These are phyloP conservation scores for Psittacula derbiana DNA, from an alignment of 2,797 vertebrate species.

Conservation along the genomic window DNA sequence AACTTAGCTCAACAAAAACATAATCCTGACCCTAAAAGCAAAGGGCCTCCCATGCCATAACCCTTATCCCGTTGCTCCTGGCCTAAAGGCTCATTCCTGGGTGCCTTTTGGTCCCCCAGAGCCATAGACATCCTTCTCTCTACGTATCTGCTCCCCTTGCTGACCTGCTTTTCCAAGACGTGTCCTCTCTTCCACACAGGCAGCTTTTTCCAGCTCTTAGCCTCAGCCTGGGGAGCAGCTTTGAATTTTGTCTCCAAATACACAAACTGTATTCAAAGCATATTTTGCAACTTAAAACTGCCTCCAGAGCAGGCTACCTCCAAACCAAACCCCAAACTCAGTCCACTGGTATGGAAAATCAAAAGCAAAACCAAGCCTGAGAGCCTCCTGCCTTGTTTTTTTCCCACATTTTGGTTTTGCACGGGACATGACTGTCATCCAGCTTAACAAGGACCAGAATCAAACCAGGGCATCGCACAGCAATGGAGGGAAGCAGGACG, in stretches of 20 bases:
- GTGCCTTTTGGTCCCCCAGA: not conserved
- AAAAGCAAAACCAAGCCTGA: not conserved
- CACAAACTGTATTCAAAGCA: not conserved
- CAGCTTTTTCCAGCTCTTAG: not conserved
- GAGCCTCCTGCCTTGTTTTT: not conserved
- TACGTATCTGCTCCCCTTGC: not conserved
- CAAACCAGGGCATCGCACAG: conserved; percentile 19
- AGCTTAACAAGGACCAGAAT: not conserved
- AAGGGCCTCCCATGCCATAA: not conserved
- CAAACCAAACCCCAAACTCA: not conserved
- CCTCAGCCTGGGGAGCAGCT: not conserved
- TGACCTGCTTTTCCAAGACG: not conserved
- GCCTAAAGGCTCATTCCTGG: not conserved
- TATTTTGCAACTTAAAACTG: not conserved
- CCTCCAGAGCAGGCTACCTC: not conserved
- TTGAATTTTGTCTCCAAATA: not conserved
- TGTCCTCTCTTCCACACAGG: not conserved
- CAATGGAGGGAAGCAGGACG: conserved; percentile 42
- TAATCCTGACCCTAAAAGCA: not conserved
- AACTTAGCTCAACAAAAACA: not conserved
- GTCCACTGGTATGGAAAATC: not conserved
- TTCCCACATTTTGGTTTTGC: not conserved
- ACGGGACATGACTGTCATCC: not conserved
- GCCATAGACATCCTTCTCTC: not conserved
- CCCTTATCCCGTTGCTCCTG: not conserved